Evolutionary conservation across 2,888 invertebrate species (phyloP).

Genomic region (Acleris literana): DNA sequence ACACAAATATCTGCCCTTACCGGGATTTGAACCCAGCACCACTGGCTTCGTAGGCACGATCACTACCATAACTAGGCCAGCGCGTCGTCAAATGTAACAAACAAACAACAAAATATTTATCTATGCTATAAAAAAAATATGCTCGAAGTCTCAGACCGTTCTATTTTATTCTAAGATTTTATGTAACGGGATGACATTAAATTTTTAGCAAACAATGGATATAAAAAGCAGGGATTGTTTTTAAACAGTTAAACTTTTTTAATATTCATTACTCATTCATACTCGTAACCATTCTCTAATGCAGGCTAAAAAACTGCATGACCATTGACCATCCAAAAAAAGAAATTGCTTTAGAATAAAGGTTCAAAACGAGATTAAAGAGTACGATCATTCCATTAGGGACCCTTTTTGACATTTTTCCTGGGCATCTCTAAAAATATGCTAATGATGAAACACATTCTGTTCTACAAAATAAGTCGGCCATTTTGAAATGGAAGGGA

Average conservation of each 20-base stretch:
- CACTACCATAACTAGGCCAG: too few species aligned
- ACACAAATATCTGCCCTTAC: too few species aligned
- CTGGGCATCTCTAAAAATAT: slow-evolving; percentile 25
- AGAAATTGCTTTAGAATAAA: slow-evolving; percentile 1
- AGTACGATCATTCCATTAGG: slow-evolving; percentile 19
- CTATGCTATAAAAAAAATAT: too few species aligned
- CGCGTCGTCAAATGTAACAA: too few species aligned
- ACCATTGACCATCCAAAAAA: background rate
- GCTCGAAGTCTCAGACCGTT: too few species aligned
- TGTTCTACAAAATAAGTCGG: slow-evolving; percentile 39
- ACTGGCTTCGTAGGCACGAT: too few species aligned
- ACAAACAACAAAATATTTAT: too few species aligned
- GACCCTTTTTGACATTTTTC: slow-evolving; percentile 19
- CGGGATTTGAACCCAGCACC: too few species aligned
- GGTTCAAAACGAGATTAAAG: slow-evolving; percentile 15
- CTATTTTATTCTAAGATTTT: too few species aligned
- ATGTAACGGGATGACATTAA: too few species aligned
- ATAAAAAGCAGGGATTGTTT: too few species aligned
- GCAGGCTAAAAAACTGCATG: background rate
- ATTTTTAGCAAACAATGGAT: too few species aligned
- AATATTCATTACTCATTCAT: background rate
- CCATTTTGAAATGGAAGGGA: slow-evolving; percentile 49
- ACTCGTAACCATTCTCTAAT: background rate
- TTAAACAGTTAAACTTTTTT: background rate
- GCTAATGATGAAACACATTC: slow-evolving; percentile 33